Evolutionary conservation across 2,888 invertebrate genomes (phyloP).

Genomic region (Sinodicranocentrus sp.): DNA sequence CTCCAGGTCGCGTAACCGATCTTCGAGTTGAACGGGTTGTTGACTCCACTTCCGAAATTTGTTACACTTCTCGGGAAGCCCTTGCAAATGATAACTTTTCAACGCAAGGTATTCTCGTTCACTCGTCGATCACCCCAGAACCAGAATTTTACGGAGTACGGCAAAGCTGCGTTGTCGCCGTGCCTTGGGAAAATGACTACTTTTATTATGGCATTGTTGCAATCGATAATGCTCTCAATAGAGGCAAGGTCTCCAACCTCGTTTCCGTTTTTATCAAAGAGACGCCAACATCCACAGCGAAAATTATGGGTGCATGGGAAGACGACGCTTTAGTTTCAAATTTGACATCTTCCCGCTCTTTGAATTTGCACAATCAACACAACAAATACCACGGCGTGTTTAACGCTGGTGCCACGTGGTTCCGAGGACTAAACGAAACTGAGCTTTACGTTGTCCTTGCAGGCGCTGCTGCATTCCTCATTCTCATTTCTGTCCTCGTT

Average conservation of each 20-base stretch:
- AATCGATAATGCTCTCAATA: constrained; percentile 76
- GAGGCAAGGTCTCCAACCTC: constrained; percentile 77
- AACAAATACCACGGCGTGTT: too few species aligned
- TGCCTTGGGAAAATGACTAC: constrained; percentile 77
- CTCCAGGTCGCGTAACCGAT: constrained; percentile 78
- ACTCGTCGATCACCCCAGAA: constrained; percentile 76
- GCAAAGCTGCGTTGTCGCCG: constrained; percentile 76
- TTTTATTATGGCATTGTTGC: constrained; percentile 77
- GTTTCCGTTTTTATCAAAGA: constrained; percentile 77
- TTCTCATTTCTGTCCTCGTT: constrained; percentile 75
- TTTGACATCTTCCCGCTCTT: constrained; percentile 65
- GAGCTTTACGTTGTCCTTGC: constrained; percentile 76
- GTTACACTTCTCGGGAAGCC: constrained; percentile 76
- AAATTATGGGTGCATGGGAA: constrained; percentile 73
- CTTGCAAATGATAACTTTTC: constrained; percentile 76
- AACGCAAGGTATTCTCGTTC: constrained; percentile 76
- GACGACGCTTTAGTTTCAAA: constrained; percentile 66
- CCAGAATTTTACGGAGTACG: constrained; percentile 76
- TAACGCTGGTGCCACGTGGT: constrained; percentile 74
- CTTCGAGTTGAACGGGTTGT: constrained; percentile 77
- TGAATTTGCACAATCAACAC: constrained; percentile 68
- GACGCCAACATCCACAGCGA: constrained; percentile 76
- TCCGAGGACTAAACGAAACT: constrained; percentile 73
- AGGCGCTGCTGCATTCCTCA: constrained; percentile 75
- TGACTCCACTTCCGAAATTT: constrained; percentile 77